Conservation (phyloP, 2,888 invertebrate genomes). For the Cephus sareptanus region DNA sequence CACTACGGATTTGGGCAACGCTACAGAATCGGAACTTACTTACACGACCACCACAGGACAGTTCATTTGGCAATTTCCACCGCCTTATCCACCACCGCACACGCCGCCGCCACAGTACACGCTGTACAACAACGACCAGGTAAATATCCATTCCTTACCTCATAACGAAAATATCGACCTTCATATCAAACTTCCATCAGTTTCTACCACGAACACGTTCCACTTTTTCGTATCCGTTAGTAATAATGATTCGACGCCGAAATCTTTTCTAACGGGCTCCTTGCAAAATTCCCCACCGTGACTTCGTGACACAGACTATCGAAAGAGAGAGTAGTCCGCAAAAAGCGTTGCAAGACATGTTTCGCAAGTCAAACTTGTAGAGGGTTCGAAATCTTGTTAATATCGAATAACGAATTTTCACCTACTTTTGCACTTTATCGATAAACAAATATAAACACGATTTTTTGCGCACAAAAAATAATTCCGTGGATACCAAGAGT, state of each 20-base stretch:
- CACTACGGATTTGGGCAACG: conserved; percentile 39
- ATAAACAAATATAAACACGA: neutral
- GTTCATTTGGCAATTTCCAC: conserved; percentile 87
- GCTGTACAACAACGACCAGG: conserved; percentile 85
- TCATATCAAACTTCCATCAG: neutral
- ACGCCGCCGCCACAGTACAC: conserved; percentile 77
- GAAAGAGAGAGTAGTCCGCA: neutral
- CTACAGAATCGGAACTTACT: conserved; percentile 37
- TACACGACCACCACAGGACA: conserved; percentile 65
- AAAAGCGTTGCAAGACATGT: neutral
- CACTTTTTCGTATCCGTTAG: neutral
- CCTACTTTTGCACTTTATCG: neutral
- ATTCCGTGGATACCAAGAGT: neutral
- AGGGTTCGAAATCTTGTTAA: neutral
- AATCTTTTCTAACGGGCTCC: neutral
- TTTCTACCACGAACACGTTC: neutral
- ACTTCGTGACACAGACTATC: neutral
- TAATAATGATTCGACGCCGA: neutral
- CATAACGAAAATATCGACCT: neutral
- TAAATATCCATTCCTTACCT: conserved; percentile 64
- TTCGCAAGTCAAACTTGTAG: neutral
- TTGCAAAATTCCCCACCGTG: neutral
- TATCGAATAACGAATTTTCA: neutral
- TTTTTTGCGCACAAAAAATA: neutral
- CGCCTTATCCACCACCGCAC: conserved; percentile 69